Evolutionary conservation across 2,797 vertebrate species (phyloP), one percentile per base, ranked within the genome.

Genomic region (Spinibarbus caldwelli): DNA sequence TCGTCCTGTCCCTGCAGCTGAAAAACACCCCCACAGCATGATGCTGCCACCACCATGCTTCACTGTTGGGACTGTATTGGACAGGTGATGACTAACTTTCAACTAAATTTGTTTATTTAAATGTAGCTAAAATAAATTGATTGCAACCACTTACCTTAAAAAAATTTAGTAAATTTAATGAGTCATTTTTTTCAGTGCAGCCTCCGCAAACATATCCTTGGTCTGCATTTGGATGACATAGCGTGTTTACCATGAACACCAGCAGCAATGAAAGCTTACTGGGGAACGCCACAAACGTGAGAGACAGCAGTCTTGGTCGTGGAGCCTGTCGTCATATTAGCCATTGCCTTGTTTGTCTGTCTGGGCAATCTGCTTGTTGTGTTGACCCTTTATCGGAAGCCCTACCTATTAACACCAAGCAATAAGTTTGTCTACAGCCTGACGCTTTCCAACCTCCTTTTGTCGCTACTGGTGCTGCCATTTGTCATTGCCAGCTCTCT

Each of bases 401-500:
- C 98, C 0, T 99, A 99, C 89, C 96, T 99, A 76, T 97, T 99
- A 89, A 99, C 98, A 0, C 95, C 99, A 89, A 99, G 98, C 96
- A 99, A 99, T 95, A 99, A 99, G 94, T 98, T 99, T 80, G 98
- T 99, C 83, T 97, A 99, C 94, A 99, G 98, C 94, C 93, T 99
- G 91, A 99, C 98, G 0, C 93, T 97, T 71, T 99, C 98, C 90
- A 99, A 99, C 93, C 94, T 99, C 84, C 93, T 99, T 2, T 95
- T 99, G 59, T 97, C 98, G 0, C 89, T 96, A 71, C 91, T 99
- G 91, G 98, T 99, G 91, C 94, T 99, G 82, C 98, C 98, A 0
- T 99, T 99, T 1, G 97, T 98, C 84, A 95, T 96, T 6, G 97
- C 97, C 21, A 99, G 97, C 93, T 97, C 96, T 7, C 95, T 95